phyloP scores from a whole-genome alignment of 2,888 invertebrate genomes.

The Maniola hyperantus region DNA sequence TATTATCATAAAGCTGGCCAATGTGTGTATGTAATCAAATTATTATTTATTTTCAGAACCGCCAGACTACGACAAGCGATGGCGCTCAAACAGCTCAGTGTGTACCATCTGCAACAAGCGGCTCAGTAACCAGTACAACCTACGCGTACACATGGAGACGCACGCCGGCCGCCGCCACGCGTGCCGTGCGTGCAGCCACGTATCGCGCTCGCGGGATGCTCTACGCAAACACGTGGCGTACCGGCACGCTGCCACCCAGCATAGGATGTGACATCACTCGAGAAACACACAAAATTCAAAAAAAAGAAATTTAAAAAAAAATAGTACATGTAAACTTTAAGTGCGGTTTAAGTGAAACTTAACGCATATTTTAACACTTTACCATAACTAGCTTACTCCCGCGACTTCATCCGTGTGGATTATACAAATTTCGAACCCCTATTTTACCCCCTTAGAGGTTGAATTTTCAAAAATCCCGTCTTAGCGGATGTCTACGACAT shows the following conservation, averaged over 20 bases:
- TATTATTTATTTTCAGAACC: slow-evolving; percentile 49
- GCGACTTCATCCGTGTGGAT: no score
- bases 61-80: slow-evolving; percentile 64
- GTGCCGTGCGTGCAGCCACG: slow-evolving; percentile 93
- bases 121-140: slow-evolving; percentile 94
- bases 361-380: no score
- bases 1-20: no score
- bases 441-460: no score
- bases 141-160: slow-evolving; percentile 95
- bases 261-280: slow-evolving; percentile 4
- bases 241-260: slow-evolving; percentile 83
- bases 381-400: no score
- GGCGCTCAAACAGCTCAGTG: slow-evolving; percentile 76
- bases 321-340: no score
- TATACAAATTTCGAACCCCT: no score
- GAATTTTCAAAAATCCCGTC: no score
- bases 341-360: no score
- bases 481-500: no score
- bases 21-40: no score
- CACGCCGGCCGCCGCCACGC: slow-evolving; percentile 94
- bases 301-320: no score
- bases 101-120: slow-evolving; percentile 94
- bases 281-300: not conserved
- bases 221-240: slow-evolving; percentile 94
- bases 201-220: slow-evolving; percentile 93